A percentile compares a stretch with the other conserved stretches of the same genome.
Conservation (phyloP, 1,140 invertebrate species). For the Philopotamus ludificatus region DNA sequence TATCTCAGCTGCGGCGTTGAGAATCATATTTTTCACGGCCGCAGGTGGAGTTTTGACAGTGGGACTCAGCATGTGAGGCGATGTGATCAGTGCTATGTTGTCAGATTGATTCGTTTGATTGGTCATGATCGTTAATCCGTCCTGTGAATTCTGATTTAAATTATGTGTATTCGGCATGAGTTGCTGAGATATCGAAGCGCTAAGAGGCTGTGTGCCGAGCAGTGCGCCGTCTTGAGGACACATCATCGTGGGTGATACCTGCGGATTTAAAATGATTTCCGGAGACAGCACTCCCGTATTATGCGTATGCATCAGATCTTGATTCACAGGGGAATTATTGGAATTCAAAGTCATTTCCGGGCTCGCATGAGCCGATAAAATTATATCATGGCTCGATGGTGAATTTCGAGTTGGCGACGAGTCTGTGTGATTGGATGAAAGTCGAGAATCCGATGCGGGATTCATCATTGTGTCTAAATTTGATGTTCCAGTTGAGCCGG, state of each 20-base stretch:
- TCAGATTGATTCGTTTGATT: conserved; percentile 39
- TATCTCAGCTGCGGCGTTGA: conserved; percentile 65
- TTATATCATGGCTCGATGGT: conserved; percentile 48
- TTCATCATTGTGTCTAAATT: conserved; percentile 67
- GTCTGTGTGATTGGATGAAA: conserved; percentile 45
- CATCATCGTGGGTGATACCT: conserved; percentile 60
- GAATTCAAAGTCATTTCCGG: conserved; percentile 46
- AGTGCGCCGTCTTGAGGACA: conserved; percentile 47
- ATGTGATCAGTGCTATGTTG: conserved; percentile 51
- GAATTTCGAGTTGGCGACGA: conserved; percentile 42
- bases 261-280: conserved; percentile 63
- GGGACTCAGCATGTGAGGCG: conserved; percentile 45
- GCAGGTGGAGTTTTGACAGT: conserved; percentile 62
- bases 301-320: conserved; percentile 37
- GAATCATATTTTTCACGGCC: conserved; percentile 65
- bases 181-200: conserved; percentile 35
- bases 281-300: conserved; percentile 54
- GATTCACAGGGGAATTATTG: conserved; percentile 39
- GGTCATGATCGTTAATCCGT: conserved; percentile 49
- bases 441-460: conserved; percentile 61
- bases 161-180: conserved; percentile 43
- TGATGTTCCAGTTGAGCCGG: conserved; percentile 48
- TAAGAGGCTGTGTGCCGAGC: conserved; percentile 46
- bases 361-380: conserved; percentile 45
- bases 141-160: conserved; percentile 36